Conservation (phyloP, 2,888 invertebrate genomes). For the Melitaea athalia region DNA sequence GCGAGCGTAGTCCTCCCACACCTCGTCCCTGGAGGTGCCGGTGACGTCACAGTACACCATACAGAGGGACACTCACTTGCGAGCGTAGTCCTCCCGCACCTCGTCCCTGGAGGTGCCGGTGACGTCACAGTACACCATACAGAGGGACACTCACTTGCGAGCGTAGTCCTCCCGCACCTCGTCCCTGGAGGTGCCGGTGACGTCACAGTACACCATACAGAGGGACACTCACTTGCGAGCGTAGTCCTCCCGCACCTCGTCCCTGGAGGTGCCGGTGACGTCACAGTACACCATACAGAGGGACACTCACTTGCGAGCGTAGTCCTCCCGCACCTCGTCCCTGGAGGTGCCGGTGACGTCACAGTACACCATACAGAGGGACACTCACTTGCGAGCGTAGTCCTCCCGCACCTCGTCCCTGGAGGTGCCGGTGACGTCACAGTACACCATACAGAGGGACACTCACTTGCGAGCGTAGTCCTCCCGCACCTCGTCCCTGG, state of each 20-base stretch:
- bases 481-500: conserved; percentile 92
- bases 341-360: conserved; percentile 97
- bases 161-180: conserved; percentile 96
- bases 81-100: conserved; percentile 95
- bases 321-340: conserved; percentile 95
- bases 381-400: conserved; percentile 90
- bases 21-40: conserved; percentile 96
- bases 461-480: conserved; percentile 93
- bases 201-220: too few species aligned
- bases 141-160: conserved; percentile 84
- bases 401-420: conserved; percentile 95
- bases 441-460: too few species aligned
- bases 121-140: too few species aligned
- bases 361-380: too few species aligned
- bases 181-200: conserved; percentile 97
- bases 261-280: conserved; percentile 97
- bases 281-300: too few species aligned
- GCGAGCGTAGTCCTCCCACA: conserved; percentile 94
- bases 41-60: too few species aligned
- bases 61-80: too few species aligned
- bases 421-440: conserved; percentile 97
- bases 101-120: conserved; percentile 96
- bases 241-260: conserved; percentile 95
- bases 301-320: conserved; percentile 89
- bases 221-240: conserved; percentile 87